Evolutionary conservation across 2,797 vertebrate species (phyloP).

Genomic region (Mus caroli): DNA sequence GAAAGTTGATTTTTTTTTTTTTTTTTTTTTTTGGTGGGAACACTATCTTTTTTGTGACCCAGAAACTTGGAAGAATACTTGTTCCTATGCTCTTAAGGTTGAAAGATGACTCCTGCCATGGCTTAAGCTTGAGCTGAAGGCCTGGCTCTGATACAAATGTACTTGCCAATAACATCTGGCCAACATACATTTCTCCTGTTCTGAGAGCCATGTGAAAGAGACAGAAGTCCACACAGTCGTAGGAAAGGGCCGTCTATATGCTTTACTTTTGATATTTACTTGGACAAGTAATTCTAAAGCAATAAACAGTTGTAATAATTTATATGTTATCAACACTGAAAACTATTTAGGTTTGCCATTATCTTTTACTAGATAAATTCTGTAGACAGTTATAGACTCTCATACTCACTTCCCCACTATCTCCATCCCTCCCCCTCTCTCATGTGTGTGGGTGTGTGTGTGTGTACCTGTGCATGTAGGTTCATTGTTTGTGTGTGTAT

Average conservation of each 20-base stretch:
- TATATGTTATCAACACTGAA: background rate
- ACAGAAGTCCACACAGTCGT: background rate
- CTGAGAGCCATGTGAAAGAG: background rate
- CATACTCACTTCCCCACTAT: too few species aligned
- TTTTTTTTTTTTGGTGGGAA: too few species aligned
- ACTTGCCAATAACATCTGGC: background rate
- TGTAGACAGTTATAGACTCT: background rate
- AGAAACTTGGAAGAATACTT: background rate
- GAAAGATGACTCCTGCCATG: background rate
- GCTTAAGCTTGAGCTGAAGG: background rate
- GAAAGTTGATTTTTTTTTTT: background rate
- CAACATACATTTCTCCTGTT: background rate
- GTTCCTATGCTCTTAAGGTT: background rate
- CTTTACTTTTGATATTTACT: conserved; percentile 43
- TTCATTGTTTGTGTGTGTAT: background rate
- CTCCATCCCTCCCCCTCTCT: background rate
- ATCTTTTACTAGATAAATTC: background rate
- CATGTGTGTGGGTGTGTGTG: too few species aligned
- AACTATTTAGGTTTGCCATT: background rate
- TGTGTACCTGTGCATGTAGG: background rate
- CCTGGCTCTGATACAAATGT: background rate
- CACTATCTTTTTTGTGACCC: conserved; percentile 31
- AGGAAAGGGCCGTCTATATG: background rate
- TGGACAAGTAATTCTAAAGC: conserved; percentile 31
- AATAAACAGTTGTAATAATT: conserved; percentile 1